Evolutionary conservation across 2,797 vertebrate genomes (phyloP), one percentile per base, ranked within the genome.

Genomic region (Falco berigora): DNA sequence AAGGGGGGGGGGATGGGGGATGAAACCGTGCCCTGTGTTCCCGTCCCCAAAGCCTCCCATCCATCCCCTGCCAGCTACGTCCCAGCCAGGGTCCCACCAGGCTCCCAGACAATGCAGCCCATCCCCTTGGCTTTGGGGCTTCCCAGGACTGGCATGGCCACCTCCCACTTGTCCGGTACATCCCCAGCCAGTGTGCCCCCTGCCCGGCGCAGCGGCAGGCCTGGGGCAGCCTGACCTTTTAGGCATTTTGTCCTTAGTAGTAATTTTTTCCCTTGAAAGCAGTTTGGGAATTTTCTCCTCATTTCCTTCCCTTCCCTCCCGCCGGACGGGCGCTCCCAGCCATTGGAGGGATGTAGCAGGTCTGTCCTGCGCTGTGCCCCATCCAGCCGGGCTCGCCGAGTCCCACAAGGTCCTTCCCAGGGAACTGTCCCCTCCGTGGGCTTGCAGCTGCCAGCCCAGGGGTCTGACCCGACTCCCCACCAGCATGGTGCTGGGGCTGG

Each of bases 221-320:
- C 52, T 1, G 59, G 62, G 21, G 46, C 86, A 63, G 44, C 19
- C 58, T 6, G 5, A 87, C 75, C 71, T 91, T 90, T 78, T 5
- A 75, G 81, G 80, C 68, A 53, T 64, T 87, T 90, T 75, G 94
- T 79, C 86, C 83, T 69, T 77, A 50, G 16, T 1, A 62, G 75
- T 61, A 63, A 85, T 34, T 62, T 90, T 95, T 96, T 91, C 97
- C 96, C 93, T 97, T 92, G 94, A 96, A 97, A 96, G 90, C 53
- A 1, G 58, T 82, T 85, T 49, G 94, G 95, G 94, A 94, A 96
- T 96, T 97, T 96, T 90, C 95, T 94, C 76, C 79, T 24, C 14
- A 0, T 67, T 97, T 95, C 94, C 95, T 91, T 80, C 88, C 89
- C 52, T 76, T 58, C 63, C 89, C 80, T 61, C 88, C 56, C 8